Base-by-base conservation (phyloP, 2,888 invertebrate genomes). In the Eristalis intricaria region DNA sequence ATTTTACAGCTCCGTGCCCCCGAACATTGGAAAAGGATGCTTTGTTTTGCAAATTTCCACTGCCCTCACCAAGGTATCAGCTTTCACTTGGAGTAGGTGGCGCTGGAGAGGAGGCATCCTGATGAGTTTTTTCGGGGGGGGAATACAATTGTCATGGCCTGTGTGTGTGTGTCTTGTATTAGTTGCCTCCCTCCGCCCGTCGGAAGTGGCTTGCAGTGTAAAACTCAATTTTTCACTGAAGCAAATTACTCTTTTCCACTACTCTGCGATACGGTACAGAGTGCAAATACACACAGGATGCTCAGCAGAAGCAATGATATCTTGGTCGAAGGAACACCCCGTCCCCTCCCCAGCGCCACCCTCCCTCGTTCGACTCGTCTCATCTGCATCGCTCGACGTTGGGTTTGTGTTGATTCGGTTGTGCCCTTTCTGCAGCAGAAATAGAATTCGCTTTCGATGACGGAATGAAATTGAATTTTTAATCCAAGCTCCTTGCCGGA, bases 1-100 rank as follows among this genome's bases (percentile, higher is more conserved):
- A 86, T 86, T 86, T 86, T 83, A 86, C 83, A 83, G 86, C 71
- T 78, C 79, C 70, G 43, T 86, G 75, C 86, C 56, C 75, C 70
- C 78, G 78, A 66, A 75, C 75, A 83, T 83, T 83, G 83, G 75
- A 86, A 86, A 83, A 66, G 66, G 65, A 79, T 83, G 70, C 68
- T 74, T 86, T 86, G 86, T 86, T 86, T 86, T 83, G 74, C 70
- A 79, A 86, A 77, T 75, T 75, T 66, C 64, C 68, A 60, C 26
- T 19, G 50, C 50, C 19, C 63, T 50, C 63, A 32, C 58, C 56
- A 73, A 61, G 64, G 50, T 65, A n/a, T 63, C 65, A 79, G 56
- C 69, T 61, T 32, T 32, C 32, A 32, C 32, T 32, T 10, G 32
- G 32, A 32, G 8, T 32, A 32, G 32, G 8, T 32, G 32, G 32